Base-by-base conservation (phyloP, 2,113 vertebrate genomes). In the Heteronetta atricapilla region DNA sequence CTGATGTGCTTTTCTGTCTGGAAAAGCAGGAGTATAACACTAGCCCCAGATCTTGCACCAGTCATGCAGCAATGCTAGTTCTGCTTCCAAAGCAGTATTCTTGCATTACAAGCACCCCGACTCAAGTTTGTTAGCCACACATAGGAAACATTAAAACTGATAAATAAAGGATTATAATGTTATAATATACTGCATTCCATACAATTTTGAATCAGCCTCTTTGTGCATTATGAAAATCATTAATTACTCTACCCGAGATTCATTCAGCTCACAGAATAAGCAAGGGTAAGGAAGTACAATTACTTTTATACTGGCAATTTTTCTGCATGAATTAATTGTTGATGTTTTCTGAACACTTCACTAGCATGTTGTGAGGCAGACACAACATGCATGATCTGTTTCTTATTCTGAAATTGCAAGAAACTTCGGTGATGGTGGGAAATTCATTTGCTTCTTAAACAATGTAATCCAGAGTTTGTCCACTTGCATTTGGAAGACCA, bases 111-210 rank as follows among this genome's bases (percentile, higher is more conserved):
- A 70, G 4, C 23, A 34, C 12, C 17, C 36, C 3, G 52, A 22
- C 8, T 58, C 20, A 29, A 21, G 34, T 56, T 60, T 53, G 66
- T 42, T 52, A 80, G 3, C 7, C 2, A 46, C 17, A 31, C 3
- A 17, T 18, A 66, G 75, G 33, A 44, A 78, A 46, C 5, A 89
- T 19, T 64, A 72, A 33, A 36, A 38, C 62, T 72, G 16, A 76
- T 44, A 86, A 55, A 69, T 0, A 8, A 2, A 0, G 13, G 4
- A 26, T 2, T 11, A 72, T 46, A 22, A 8, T 36, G 15, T 23
- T 68, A 73, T 29, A 62, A 79, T 58, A 56, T 40, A 10, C 3
- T 68, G 6, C 6, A 59, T 62, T 88, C 72, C 11, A 17, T 44
- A 10, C 6, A 53, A 26, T 5, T 34, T 60, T 52, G 33, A 58